Base-by-base conservation (phyloP, 2,797 vertebrate genomes). In the Selene dorsalis region DNA sequence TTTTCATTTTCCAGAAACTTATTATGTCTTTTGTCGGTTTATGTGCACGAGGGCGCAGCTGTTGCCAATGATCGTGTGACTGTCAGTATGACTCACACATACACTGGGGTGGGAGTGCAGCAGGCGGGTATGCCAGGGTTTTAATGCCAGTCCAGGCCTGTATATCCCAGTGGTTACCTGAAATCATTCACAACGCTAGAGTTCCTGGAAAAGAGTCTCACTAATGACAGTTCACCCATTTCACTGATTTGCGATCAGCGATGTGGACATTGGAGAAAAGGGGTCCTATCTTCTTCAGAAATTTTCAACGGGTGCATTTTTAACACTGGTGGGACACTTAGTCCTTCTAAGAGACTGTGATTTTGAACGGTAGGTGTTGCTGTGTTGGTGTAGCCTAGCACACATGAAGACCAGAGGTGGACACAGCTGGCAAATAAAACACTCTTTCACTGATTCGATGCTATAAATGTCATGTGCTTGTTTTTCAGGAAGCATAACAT, bases 1-100 rank as follows among this genome's bases (percentile, higher is more conserved):
- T 39, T 48, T 0, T 1, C 18, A 5, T 60, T n/a, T 32, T 1
- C 8, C 0, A 6, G 0, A 43, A 62, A 71, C 6, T 18, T 48
- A 4, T 30, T 8, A 35, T 35, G 5, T 16, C 6, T 41, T 0
- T 4, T 17, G 30, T 43, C 1, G 17, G 3, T 35, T 68, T 53
- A 6, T 32, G 6, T 38, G 56, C 62, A 53, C 11, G 38, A 53
- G 1, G 8, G n/a, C 17, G 32, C 0, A 53, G 70, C 53, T 65
- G 60, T 32, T 79, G 53, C 45, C 75, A 75, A 26, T 2, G 45
- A 17, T 47, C 30, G 17, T 24, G 58, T 22, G 41, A 35, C 4
- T 74, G 61, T 70, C 65, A 61, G 68, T 12, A 58, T 65, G 86
- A 89, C 76, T 80, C 77, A 75, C 70, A 62, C 50, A 57, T 16